Evolutionary conservation across 1,140 invertebrate species (phyloP).

Genomic region (Lepidostoma basale): DNA sequence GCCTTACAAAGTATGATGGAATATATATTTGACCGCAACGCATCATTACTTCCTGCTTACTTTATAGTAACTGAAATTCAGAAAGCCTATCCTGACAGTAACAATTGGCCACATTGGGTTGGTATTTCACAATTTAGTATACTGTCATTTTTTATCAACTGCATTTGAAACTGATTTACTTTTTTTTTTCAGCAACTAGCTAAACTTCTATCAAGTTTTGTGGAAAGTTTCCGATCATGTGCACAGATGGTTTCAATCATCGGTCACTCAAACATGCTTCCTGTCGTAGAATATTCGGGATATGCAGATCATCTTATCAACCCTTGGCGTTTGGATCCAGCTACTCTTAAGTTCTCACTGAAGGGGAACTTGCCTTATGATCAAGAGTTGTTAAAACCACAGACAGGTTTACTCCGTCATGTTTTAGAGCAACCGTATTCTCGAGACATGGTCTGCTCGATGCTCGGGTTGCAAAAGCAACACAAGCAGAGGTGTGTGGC

Average conservation of each 20-base stretch:
- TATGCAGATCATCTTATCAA: constrained; percentile 87
- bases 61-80: constrained; percentile 94
- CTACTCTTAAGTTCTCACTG: constrained; percentile 83
- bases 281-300: constrained; percentile 88
- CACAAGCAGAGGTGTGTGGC: constrained; percentile 88
- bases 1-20: constrained; percentile 81
- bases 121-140: constrained; percentile 41
- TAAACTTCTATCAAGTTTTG: constrained; percentile 83
- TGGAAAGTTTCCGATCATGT: constrained; percentile 88
- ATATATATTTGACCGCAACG: constrained; percentile 91
- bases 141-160: not conserved
- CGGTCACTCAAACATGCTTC: constrained; percentile 87
- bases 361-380: constrained; percentile 93
- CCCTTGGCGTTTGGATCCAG: constrained; percentile 90
- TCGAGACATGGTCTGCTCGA: constrained; percentile 93
- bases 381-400: constrained; percentile 86
- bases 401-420: constrained; percentile 85
- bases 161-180: not conserved
- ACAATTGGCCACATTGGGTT: constrained; percentile 91
- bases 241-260: constrained; percentile 96
- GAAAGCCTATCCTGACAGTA: constrained; percentile 83
- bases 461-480: constrained; percentile 92
- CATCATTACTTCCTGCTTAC: constrained; percentile 90
- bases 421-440: constrained; percentile 95
- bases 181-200: constrained; percentile 74